Base-by-base conservation (phyloP, 2,888 invertebrate genomes). In the Orchestes rusci region DNA sequence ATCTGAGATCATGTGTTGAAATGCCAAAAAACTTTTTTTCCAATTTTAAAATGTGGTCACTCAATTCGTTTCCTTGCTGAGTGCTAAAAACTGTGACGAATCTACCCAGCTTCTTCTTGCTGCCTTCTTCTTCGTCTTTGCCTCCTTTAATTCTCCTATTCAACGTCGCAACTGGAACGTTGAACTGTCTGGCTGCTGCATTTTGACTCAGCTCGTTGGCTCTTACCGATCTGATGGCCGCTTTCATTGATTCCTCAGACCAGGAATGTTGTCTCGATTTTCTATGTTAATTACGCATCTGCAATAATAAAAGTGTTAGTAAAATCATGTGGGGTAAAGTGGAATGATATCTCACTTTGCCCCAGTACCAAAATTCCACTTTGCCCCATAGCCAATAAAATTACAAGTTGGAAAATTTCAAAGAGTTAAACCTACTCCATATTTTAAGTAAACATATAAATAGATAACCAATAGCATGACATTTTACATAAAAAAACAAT, bases 1-100 rank as follows among this genome's bases (percentile, higher is more conserved):
- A 27, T 32, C 40, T 13, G 20, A 31, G 27, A 12, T 39, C 29
- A 39, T 16, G 18, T 30, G 29, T 39, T 2, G 30, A 29, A 30
- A 39, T 13, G 30, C 39, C 39, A 39, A 10, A 28, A 39, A 39
- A 29, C 17, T 4, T n/a, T 17, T 39, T 29, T 29, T n/a, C 28
- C 16, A 33, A 18, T 18, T 35, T 16, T 35, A 35, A 35, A 17
- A 18, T 19, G 19, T 35, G 35, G 5, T 23, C 16, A 15, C 23
- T 5, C 5, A 37, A 13, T 8, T 37, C 36, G 16, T 3, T 23
- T 12, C 28, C 36, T 37, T 37, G 27, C 13, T 37, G 16, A 15
- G 1, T 2, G 7, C 15, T 15, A 12, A 32, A 32, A 4, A 32
- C 10, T 15, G 32, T 13, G 15, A 8, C 16, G 15, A 32, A 32